Evolutionary conservation across 2,113 vertebrate genomes (phyloP).

Genomic region (Seriola rivoliana): DNA sequence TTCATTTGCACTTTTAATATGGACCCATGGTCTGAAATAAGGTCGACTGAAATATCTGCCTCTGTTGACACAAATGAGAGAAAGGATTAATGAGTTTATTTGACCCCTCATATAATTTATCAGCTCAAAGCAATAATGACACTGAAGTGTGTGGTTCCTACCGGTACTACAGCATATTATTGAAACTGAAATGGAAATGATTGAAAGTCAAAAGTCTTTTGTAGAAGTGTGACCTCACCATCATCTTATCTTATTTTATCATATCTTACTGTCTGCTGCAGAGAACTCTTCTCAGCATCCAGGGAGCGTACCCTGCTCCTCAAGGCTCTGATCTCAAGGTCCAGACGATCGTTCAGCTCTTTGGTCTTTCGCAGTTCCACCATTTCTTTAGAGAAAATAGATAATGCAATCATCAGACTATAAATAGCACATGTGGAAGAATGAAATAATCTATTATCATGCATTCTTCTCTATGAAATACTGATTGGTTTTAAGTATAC

Average conservation of each 20-base stretch:
- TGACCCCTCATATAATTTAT: neutral
- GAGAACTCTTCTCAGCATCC: constrained; percentile 84
- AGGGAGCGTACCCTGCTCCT: constrained; percentile 81
- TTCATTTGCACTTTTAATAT: neutral
- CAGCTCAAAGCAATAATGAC: neutral
- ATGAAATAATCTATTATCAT: neutral
- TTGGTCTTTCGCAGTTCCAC: constrained; percentile 84
- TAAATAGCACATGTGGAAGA: neutral
- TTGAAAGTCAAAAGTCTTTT: neutral
- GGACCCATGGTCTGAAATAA: neutral
- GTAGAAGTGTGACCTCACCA: neutral
- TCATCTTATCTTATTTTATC: constrained; percentile 37
- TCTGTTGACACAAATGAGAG: too few relatives aligned
- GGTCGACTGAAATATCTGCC: neutral
- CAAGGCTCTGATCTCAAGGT: constrained; percentile 87
- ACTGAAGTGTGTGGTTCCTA: neutral
- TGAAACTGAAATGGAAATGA: too few relatives aligned
- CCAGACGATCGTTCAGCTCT: constrained; percentile 85
- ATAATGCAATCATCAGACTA: neutral
- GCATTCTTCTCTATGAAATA: neutral
- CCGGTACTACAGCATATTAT: neutral
- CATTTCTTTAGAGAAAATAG: constrained; percentile 76
- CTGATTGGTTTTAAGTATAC: neutral
- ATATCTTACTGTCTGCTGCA: constrained; percentile 82
- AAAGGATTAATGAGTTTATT: too few relatives aligned